phyloP scores from a whole-genome alignment of 2,797 vertebrate genomes.

The Eupleurogrammus muticus region DNA sequence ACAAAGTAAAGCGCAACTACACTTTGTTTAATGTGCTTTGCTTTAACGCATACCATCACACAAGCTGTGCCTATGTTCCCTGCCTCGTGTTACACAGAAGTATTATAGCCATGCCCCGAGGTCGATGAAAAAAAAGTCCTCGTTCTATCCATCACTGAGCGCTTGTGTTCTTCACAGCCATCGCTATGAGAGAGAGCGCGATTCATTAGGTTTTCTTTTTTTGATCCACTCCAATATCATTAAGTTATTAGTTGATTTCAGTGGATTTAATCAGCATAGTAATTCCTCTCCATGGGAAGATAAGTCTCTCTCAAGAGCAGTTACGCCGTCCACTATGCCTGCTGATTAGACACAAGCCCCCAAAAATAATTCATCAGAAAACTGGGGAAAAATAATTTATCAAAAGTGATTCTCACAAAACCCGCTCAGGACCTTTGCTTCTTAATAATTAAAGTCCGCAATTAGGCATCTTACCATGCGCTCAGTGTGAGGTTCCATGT shows the following conservation, averaged over 20 bases:
- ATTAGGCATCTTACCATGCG: slow-evolving; percentile 87
- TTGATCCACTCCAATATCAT: slow-evolving; percentile 81
- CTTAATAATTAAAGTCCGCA: slow-evolving; percentile 92
- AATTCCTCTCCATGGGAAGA: slow-evolving; percentile 87
- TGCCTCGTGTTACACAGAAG: slow-evolving; percentile 60
- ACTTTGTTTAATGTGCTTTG: slow-evolving; percentile 61
- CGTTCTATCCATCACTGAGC: slow-evolving; percentile 59
- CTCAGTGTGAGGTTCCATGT: slow-evolving; percentile 82
- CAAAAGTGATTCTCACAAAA: slow-evolving; percentile 84
- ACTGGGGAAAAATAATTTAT: slow-evolving; percentile 92
- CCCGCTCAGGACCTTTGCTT: slow-evolving; percentile 83
- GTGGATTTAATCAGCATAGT: slow-evolving; percentile 89
- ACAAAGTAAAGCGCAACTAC: slow-evolving; percentile 58
- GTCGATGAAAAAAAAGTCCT: slow-evolving; percentile 71
- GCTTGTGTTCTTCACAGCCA: slow-evolving; percentile 62
- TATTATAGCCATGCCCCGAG: slow-evolving; percentile 74
- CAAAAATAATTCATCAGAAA: slow-evolving; percentile 91
- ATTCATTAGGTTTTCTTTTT: slow-evolving; percentile 67
- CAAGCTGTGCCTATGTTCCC: slow-evolving; percentile 28
- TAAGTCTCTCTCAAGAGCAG: slow-evolving; percentile 90
- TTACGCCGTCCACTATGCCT: slow-evolving; percentile 86
- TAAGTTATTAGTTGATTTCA: slow-evolving; percentile 88
- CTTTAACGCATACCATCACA: slow-evolving; percentile 59
- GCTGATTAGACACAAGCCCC: slow-evolving; percentile 89
- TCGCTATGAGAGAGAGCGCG: slow-evolving; percentile 51